These are phyloP conservation scores for Syndactyla subalaris DNA, from an alignment of 2,797 vertebrate species.

Conservation along the genomic window DNA sequence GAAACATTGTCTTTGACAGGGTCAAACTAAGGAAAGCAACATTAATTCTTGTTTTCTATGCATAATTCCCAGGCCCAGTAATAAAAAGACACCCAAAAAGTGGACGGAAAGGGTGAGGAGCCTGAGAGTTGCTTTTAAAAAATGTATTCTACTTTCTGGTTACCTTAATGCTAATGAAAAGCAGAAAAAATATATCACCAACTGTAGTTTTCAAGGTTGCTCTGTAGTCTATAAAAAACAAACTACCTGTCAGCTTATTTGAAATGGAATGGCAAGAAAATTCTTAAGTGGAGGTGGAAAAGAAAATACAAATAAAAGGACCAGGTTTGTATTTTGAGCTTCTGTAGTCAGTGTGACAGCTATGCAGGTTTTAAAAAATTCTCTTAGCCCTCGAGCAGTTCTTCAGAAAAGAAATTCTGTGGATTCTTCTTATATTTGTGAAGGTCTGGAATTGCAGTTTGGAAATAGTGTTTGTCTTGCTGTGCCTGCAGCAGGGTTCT, in stretches of 20 bases:
- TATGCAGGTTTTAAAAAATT: neutral
- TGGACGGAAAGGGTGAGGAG: neutral
- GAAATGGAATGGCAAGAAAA: constrained; percentile 1
- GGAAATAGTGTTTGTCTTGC: neutral
- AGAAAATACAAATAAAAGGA: neutral
- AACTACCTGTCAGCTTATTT: neutral
- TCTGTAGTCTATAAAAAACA: neutral
- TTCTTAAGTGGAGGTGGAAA: neutral
- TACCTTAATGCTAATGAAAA: neutral
- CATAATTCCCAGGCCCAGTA: neutral
- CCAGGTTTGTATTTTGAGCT: neutral
- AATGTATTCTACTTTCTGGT: neutral
- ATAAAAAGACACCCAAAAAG: neutral
- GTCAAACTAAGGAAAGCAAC: neutral
- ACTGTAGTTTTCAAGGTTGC: neutral
- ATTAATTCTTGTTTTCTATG: neutral
- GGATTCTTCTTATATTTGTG: constrained; percentile 42
- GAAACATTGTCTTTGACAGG: neutral
- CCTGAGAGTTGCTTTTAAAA: neutral
- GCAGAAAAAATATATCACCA: neutral
- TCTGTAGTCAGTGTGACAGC: neutral
- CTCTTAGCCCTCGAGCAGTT: neutral
- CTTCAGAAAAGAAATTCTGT: constrained; percentile 2
- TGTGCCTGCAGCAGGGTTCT: neutral
- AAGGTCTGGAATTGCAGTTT: constrained; percentile 8